These are phyloP conservation scores for Nasonovia ribisnigri DNA, from an alignment of 2,888 invertebrate genomes.

Conservation along the genomic window DNA sequence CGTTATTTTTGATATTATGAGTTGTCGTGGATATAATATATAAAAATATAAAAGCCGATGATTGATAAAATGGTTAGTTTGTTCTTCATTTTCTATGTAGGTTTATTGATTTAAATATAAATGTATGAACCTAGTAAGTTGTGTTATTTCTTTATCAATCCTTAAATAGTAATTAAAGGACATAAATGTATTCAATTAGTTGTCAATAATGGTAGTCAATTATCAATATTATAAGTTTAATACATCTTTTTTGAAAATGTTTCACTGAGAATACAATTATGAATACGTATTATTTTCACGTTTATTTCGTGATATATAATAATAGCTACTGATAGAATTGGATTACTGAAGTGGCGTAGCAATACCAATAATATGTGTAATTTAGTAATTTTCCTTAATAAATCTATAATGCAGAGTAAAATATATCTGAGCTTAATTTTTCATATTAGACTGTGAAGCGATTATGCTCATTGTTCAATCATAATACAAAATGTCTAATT, in stretches of 20 bases:
- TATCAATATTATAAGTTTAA: neutral
- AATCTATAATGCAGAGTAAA: neutral
- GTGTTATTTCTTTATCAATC: neutral
- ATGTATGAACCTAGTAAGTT: neutral
- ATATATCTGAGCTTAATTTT: neutral
- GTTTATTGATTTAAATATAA: neutral
- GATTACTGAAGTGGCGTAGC: neutral
- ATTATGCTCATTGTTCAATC: too few species aligned
- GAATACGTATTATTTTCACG: neutral
- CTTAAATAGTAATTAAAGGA: neutral
- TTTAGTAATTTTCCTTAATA: neutral
- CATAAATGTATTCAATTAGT: rapidly evolving
- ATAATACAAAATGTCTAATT: too few species aligned
- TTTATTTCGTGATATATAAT: neutral
- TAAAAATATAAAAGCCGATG: neutral
- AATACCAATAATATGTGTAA: neutral
- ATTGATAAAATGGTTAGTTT: neutral
- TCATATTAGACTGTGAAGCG: neutral
- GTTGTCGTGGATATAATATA: neutral
- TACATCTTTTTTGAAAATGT: neutral
- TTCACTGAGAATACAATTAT: neutral
- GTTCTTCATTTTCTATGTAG: neutral
- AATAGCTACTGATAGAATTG: too few species aligned
- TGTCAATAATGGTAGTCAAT: neutral
- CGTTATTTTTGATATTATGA: neutral